Conservation (phyloP, 2,113 vertebrate species). For the Cryptotis parvus region DNA sequence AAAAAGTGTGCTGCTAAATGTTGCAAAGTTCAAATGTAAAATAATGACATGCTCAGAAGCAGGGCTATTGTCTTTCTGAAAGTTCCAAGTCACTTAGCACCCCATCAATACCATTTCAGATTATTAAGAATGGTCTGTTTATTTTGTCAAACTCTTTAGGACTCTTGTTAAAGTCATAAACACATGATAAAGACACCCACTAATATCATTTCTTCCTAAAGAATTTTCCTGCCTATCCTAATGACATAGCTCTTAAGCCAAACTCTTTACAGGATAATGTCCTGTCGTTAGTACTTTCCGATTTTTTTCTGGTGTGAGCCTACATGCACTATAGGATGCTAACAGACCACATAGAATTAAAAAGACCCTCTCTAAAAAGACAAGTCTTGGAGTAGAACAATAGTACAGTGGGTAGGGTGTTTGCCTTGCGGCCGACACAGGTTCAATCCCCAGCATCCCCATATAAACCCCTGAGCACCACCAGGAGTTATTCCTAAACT, state of each 20-base stretch:
- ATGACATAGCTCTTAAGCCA: constrained; percentile 27
- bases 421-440: no score
- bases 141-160: constrained; percentile 58
- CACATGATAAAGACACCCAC: constrained; percentile 45
- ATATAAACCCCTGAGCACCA: no score
- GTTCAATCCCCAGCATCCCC: no score
- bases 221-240: constrained; percentile 34
- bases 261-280: constrained; percentile 19
- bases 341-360: constrained; percentile 41
- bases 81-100: constrained; percentile 39
- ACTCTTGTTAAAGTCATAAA: constrained; percentile 58
- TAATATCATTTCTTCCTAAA: constrained; percentile 32
- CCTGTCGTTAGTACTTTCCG: background rate
- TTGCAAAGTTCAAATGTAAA: constrained; percentile 23
- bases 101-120: constrained; percentile 44
- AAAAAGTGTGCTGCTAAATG: background rate
- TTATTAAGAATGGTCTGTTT: constrained; percentile 19
- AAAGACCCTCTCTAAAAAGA: constrained; percentile 42
- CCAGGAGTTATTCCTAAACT: no score
- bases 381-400: no score
- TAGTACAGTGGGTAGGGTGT: no score
- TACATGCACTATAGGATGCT: background rate
- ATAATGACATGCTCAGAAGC: background rate
- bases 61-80: background rate
- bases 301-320: background rate